Base-by-base conservation (phyloP, 2,888 invertebrate species). In the Chymomyza caudatula region DNA sequence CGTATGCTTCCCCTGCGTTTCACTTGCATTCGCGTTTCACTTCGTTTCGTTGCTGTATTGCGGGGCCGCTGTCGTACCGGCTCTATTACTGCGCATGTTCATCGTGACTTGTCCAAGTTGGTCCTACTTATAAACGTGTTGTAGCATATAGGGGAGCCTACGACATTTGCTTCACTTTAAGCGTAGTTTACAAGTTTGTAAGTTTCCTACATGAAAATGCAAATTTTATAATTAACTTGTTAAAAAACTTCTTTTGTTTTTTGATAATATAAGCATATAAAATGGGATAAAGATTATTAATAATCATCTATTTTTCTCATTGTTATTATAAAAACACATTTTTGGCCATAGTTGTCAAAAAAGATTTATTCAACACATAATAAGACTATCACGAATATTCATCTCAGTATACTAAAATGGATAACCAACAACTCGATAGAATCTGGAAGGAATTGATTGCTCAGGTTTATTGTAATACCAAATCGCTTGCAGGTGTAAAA, bases 81-180 rank as follows among this genome's bases (percentile, higher is more conserved):
- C 56, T 61, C 6, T 13, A 17, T 3, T 13, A 4, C 42, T 76
- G 76, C 76, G 76, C 76, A 76, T 61, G 76, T 65, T 73, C 13
- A 11, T 71, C 55, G 56, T 54, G 25, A 25, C 29, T 29, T 63
- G n/a, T 22, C 43, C 54, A 29, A 60, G 59, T 67, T 67, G 61
- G 49, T 51, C 15, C 25, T 47, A 55, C 47, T 60, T 6, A n/a
- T n/a, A n/a, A n/a, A n/a, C n/a, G n/a, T n/a, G n/a, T n/a, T n/a
- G n/a, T n/a, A n/a, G n/a, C 22, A n/a, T 22, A 20, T 4, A 11
- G n/a, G 5, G n/a, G 1, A 22, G 2, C n/a, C n/a, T 13, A 19
- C 20, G 4, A n/a, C 3, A 17, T 73, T 59, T 63, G 65, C 49
- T 44, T 62, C 51, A 63, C 43, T 66, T 53, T 66, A 63, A 23